Evolutionary conservation across 1,140 invertebrate species (phyloP), one percentile per base, ranked within the genome.

Genomic region (Eupeodes corollae): DNA sequence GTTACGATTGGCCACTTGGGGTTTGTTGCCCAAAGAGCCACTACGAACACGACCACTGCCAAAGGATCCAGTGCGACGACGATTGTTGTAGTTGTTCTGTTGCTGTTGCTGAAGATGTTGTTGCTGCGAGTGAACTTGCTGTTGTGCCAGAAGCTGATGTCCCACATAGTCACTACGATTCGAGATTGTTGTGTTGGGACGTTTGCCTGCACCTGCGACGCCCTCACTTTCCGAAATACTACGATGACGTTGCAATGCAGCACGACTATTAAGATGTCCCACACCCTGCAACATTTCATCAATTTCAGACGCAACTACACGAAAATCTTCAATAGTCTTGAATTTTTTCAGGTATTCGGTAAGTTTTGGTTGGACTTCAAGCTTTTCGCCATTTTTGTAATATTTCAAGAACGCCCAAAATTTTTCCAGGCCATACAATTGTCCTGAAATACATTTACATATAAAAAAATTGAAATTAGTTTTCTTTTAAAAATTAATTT

Each of bases 321-420:
- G 73, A 67, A 98, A 99, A 70, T 98, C 94, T 73, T 98, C 91
- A 48, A 97, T 85, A 48, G 78, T 91, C 66, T 95, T 92, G 69
- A 92, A 98, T 59, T 88, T 90, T 30, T 79, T 78, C 35, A 99
- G 70, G 67, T 86, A 84, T 41, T 82, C 83, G 49, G 82, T 76
- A 35, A 99, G 71, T 57, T 82, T 82, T 6, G 84, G 73, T 55
- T 91, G 80, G 16, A 98, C 84, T 47, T 86, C 79, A 19, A 98
- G 73, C 46, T 82, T 80, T 21, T 71, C 73, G 14, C 83, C 78
- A 55, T 87, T 79, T 66, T 87, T 91, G 70, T 90, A 92, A 73
- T 91, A 93, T 70, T 97, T 97, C 6, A 95, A 72, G 75, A 98
- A 98, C 37, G 94, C 93, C 91, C 94, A 98, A 71, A 98, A 99